phyloP scores from a whole-genome alignment of 1,140 invertebrate species.

The Drosophila arawakana region DNA sequence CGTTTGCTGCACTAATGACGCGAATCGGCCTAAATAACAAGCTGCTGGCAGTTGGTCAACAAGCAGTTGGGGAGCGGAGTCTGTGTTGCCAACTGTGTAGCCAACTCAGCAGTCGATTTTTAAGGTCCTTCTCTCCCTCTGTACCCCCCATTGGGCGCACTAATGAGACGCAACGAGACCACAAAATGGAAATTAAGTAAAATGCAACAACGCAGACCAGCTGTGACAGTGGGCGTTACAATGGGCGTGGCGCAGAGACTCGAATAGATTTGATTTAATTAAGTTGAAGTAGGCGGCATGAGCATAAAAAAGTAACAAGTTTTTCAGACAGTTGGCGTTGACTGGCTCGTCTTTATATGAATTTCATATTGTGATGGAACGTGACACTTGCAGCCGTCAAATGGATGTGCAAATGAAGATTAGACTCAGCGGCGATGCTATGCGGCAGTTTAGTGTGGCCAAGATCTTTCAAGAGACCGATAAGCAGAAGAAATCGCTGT shows the following conservation, averaged over 20 bases:
- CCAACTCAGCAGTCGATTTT: slow-evolving; percentile 61
- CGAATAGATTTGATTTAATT: slow-evolving; percentile 67
- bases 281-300: slow-evolving; percentile 43
- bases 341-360: slow-evolving; percentile 24
- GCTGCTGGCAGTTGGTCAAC: slow-evolving; percentile 72
- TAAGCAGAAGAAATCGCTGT: slow-evolving; percentile 27
- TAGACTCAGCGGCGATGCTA: slow-evolving; percentile 18
- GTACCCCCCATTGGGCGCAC: slow-evolving; percentile 4
- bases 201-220: slow-evolving; percentile 49
- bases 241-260: slow-evolving; percentile 35
- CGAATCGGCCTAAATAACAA: slow-evolving; percentile 76
- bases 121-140: background rate
- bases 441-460: slow-evolving; percentile 52
- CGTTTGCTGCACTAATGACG: slow-evolving; percentile 67
- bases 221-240: slow-evolving; percentile 30
- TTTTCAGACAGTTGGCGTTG: slow-evolving; percentile 8
- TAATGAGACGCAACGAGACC: slow-evolving; percentile 65
- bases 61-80: background rate
- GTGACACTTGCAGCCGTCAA: background rate
- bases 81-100: slow-evolving; percentile 32
- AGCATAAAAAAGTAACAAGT: background rate
- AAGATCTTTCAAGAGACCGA: slow-evolving; percentile 35
- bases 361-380: background rate
- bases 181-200: slow-evolving; percentile 71
- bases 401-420: slow-evolving; percentile 2